phyloP scores from a whole-genome alignment of 2,888 invertebrate genomes.

The Ormyrus thymus region DNA sequence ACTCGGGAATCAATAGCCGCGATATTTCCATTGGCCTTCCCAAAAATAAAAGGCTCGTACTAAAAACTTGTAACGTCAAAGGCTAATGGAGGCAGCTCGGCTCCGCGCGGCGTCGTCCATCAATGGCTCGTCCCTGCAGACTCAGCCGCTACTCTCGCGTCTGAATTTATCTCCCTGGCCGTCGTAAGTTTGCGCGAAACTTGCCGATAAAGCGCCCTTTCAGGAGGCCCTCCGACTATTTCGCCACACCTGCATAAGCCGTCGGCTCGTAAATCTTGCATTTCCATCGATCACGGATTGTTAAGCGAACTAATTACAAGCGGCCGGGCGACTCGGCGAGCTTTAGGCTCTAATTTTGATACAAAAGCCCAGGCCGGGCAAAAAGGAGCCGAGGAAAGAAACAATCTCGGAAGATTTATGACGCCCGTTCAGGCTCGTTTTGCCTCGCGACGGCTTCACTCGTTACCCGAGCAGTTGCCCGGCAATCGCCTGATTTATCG shows the following conservation, averaged over 20 bases:
- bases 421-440: conserved; percentile 61
- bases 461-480: conserved; percentile 40
- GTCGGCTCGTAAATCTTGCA: conserved; percentile 48
- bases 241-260: background rate
- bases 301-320: conserved; percentile 47
- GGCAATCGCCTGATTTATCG: conserved; percentile 53
- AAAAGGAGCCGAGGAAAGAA: conserved; percentile 24
- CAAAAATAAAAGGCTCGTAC: too few relatives aligned
- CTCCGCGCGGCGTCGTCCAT: conserved; percentile 21
- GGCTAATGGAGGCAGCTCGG: background rate
- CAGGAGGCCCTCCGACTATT: background rate
- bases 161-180: conserved; percentile 38
- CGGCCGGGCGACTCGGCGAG: background rate
- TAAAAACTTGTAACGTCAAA: too few relatives aligned
- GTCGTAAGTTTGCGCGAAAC: conserved; percentile 22
- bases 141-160: conserved; percentile 4
- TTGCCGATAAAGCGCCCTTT: conserved; percentile 40
- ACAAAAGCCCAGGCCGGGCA: conserved; percentile 21
- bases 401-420: conserved; percentile 59
- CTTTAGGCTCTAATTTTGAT: conserved; percentile 40
- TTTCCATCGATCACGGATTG: conserved; percentile 52
- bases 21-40: too few relatives aligned
- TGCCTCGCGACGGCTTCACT: conserved; percentile 44
- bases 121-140: conserved; percentile 30
- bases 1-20: background rate